Conservation (phyloP, 2,888 invertebrate species). For the Callimorpha dominula region DNA sequence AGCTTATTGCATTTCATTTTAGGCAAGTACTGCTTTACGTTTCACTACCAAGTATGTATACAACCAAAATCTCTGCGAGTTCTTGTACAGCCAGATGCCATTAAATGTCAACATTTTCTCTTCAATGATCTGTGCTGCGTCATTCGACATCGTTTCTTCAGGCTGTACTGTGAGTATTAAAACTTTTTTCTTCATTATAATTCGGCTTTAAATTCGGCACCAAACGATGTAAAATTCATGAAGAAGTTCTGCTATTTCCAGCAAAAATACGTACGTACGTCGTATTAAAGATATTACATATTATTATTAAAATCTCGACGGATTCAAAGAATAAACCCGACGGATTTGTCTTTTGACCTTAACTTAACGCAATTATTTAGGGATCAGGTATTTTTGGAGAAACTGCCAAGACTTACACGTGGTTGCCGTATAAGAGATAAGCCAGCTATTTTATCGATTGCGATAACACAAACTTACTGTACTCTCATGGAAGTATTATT, state of each 20-base stretch:
- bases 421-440: conserved; percentile 4
- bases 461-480: too few relatives aligned
- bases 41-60: conserved; percentile 63
- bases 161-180: conserved; percentile 65
- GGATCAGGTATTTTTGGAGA: conserved; percentile 30
- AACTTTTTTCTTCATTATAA: not conserved
- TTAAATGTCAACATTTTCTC: conserved; percentile 54
- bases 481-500: too few relatives aligned
- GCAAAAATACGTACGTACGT: not conserved
- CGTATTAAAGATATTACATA: not conserved
- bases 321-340: conserved; percentile 16
- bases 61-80: conserved; percentile 57
- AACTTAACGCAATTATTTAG: conserved; percentile 34
- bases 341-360: conserved; percentile 19
- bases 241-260: not conserved
- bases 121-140: conserved; percentile 67
- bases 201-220: not conserved
- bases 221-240: not conserved
- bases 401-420: not conserved
- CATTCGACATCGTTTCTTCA: conserved; percentile 58
- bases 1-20: conserved; percentile 30
- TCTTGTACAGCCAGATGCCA: conserved; percentile 45
- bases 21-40: conserved; percentile 57
- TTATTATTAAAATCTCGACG: conserved; percentile 6
- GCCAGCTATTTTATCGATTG: not conserved